Evolutionary conservation across 2,113 vertebrate species (phyloP).

Genomic region (Onychostoma macrolepis): DNA sequence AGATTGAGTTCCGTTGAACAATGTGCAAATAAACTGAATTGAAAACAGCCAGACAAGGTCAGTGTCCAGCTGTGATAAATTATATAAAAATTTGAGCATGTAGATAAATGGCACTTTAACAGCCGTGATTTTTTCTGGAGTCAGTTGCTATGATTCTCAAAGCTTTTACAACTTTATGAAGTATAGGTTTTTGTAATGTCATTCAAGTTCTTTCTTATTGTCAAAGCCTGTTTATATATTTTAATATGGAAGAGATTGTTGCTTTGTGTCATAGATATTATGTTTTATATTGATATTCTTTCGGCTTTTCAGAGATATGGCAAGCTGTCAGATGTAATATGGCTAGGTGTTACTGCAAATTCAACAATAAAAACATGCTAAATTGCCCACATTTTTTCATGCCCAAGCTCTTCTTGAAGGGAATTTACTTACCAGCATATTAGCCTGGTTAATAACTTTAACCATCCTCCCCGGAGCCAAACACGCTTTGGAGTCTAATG

Average conservation of each 20-base stretch:
- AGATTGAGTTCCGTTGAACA: slow-evolving; percentile 20
- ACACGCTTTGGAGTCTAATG: slow-evolving; percentile 61
- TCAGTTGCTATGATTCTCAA: slow-evolving; percentile 32
- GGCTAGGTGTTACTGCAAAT: not conserved
- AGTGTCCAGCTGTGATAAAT: slow-evolving; percentile 53
- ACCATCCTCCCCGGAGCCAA: slow-evolving; percentile 53
- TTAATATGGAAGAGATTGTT: not conserved
- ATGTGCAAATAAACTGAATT: slow-evolving; percentile 45
- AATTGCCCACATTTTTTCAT: not conserved
- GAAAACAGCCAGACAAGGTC: slow-evolving; percentile 38
- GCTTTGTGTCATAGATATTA: not conserved
- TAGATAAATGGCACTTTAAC: slow-evolving; percentile 58
- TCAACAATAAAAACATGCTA: not conserved
- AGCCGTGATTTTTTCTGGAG: slow-evolving; percentile 35
- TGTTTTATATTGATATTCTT: not conserved
- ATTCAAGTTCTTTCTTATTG: not conserved
- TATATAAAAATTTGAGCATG: slow-evolving; percentile 49
- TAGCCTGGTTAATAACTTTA: slow-evolving; percentile 37
- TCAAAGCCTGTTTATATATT: not conserved
- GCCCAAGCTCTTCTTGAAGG: not conserved
- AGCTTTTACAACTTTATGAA: slow-evolving; percentile 43
- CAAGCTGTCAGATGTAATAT: not conserved
- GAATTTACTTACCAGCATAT: slow-evolving; percentile 19
- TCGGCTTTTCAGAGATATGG: not conserved
- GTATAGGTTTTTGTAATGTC: not conserved